These are phyloP conservation scores for Eupristina koningsbergeri DNA, from an alignment of 1,140 invertebrate species.

Conservation along the genomic window DNA sequence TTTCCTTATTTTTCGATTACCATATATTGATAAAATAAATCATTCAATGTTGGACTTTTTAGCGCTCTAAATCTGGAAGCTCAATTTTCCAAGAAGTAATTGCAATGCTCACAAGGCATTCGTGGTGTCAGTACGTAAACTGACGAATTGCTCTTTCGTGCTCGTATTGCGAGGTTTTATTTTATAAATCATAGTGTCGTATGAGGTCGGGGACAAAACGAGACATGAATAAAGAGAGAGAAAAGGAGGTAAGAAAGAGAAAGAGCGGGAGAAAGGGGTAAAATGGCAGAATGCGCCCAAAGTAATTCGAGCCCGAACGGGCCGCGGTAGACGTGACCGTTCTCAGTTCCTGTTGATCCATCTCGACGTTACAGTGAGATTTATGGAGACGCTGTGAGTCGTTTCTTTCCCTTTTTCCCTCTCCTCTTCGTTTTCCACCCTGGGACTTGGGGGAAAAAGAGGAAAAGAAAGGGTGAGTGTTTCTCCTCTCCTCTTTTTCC, in stretches of 20 bases:
- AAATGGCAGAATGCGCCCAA: constrained; percentile 9
- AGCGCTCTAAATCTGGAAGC: not conserved
- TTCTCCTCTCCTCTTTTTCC: not conserved
- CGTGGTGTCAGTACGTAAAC: constrained; percentile 46
- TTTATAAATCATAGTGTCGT: constrained; percentile 47
- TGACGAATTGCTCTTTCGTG: constrained; percentile 53
- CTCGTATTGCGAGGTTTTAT: constrained; percentile 48
- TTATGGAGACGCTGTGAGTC: constrained; percentile 72
- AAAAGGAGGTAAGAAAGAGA: constrained; percentile 3
- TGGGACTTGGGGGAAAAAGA: no score
- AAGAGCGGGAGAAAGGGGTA: not conserved
- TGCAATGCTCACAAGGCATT: not conserved
- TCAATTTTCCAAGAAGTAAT: constrained; percentile 13
- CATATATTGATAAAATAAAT: not conserved
- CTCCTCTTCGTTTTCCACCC: not conserved
- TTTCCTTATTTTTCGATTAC: no score
- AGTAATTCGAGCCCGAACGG: constrained; percentile 24
- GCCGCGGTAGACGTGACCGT: constrained; percentile 65
- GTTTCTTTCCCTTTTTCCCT: not conserved
- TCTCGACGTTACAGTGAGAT: constrained; percentile 72
- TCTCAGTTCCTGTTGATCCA: constrained; percentile 66
- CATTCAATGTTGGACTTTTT: not conserved
- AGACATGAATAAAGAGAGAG: not conserved
- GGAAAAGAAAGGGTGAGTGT: no score
- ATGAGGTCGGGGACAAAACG: not conserved